phyloP scores from a whole-genome alignment of 2,888 invertebrate genomes.

The Volucella inanis region DNA sequence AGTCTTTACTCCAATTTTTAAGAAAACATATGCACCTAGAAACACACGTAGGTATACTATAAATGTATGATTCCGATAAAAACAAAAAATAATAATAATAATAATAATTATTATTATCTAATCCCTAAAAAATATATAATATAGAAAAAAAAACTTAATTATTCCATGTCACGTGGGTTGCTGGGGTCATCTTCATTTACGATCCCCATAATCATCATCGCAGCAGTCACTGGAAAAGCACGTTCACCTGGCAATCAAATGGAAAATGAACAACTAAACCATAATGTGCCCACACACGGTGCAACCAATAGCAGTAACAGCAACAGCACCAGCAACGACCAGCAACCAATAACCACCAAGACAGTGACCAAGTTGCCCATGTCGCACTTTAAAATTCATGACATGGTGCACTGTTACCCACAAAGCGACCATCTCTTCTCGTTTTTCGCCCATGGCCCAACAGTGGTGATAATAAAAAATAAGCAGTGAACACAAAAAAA shows the following conservation, averaged over 20 bases:
- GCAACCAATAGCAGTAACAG: conserved; percentile 8
- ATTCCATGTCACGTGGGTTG: conserved; percentile 48
- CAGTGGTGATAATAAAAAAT: conserved; percentile 37
- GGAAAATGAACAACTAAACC: conserved; percentile 47
- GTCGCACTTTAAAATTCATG: conserved; percentile 59
- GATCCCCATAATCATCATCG: conserved; percentile 56
- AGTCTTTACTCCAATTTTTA: not conserved
- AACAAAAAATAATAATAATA: not conserved
- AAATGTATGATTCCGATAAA: not conserved
- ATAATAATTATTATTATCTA: not conserved
- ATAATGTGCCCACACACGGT: conserved; percentile 63
- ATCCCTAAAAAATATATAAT: conserved; percentile 1
- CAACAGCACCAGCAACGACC: conserved; percentile 16
- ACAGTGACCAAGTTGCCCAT: conserved; percentile 21
- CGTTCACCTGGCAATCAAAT: conserved; percentile 65
- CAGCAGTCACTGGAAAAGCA: conserved; percentile 49
- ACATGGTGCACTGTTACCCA: conserved; percentile 42
- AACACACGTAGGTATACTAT: not conserved
- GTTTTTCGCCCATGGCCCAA: conserved; percentile 1
- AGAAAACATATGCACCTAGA: too few species aligned
- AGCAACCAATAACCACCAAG: not conserved
- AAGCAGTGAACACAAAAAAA: conserved; percentile 9
- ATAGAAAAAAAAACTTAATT: conserved; percentile 32
- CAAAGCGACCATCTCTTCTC: not conserved
- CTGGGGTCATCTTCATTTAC: conserved; percentile 47